phyloP scores from a whole-genome alignment of 2,797 vertebrate genomes.

The Enteromius thamalakanensis region DNA sequence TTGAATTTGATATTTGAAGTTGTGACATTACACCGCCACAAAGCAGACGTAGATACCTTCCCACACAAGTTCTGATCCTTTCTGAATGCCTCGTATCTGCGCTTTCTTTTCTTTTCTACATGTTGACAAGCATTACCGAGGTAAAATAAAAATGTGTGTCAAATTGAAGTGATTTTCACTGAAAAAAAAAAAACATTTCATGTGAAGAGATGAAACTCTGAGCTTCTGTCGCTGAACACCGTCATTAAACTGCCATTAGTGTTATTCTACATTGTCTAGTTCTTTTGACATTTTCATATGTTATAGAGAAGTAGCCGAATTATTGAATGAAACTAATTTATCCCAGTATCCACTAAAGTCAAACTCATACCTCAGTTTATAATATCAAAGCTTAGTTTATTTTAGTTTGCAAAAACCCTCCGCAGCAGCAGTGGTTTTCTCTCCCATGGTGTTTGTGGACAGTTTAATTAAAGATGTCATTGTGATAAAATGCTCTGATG shows the following conservation, averaged over 20 bases:
- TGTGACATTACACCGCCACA: constrained; percentile 18
- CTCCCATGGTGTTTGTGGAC: constrained; percentile 40
- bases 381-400: background rate
- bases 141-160: background rate
- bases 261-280: background rate
- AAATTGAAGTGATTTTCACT: background rate
- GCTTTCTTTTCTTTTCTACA: background rate
- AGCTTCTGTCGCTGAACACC: background rate
- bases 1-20: constrained; percentile 15
- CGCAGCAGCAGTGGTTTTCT: constrained; percentile 23
- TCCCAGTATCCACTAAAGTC: background rate
- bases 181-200: background rate
- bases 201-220: background rate
- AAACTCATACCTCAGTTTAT: background rate
- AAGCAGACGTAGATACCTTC: constrained; percentile 7
- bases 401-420: background rate
- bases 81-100: background rate
- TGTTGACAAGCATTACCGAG: background rate
- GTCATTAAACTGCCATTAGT: constrained; percentile 5
- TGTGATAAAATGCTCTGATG: constrained; percentile 50
- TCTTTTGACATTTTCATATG: background rate
- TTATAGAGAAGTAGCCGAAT: background rate
- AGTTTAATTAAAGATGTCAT: constrained; percentile 58
- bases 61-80: constrained; percentile 14
- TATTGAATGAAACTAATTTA: background rate